Evolutionary conservation across 2,797 vertebrate genomes (phyloP).

Genomic region (Microhierax caerulescens): DNA sequence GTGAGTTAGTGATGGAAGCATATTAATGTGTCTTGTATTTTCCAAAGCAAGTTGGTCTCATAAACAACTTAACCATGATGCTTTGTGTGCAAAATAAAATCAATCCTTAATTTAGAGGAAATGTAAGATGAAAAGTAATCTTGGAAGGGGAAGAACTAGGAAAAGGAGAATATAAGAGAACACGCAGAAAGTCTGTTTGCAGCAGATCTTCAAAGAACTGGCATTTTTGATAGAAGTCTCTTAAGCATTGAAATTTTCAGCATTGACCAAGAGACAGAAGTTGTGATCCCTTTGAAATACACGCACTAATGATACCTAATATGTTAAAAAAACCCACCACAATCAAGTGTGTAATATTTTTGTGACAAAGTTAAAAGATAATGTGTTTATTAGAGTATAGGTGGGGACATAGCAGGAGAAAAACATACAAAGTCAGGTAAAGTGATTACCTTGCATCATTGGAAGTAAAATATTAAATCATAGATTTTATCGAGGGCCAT

Average conservation of each 20-base stretch:
- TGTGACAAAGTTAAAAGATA: background rate
- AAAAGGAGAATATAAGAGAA: background rate
- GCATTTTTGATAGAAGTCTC: background rate
- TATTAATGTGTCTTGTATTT: background rate
- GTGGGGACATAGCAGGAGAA: background rate
- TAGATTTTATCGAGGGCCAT: background rate
- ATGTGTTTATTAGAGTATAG: background rate
- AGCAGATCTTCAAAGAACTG: background rate
- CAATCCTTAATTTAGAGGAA: background rate
- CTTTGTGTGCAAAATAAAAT: background rate
- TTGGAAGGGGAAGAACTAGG: background rate
- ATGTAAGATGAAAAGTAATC: background rate
- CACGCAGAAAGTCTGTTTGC: background rate
- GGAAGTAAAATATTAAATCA: background rate
- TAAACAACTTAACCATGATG: background rate
- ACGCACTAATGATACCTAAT: background rate
- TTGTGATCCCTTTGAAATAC: background rate
- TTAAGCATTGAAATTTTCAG: background rate
- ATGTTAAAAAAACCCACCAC: background rate
- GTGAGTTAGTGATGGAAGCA: background rate
- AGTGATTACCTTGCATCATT: background rate
- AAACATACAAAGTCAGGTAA: background rate
- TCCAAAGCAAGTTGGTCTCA: background rate
- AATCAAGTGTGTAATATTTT: background rate
- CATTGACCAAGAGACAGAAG: background rate